These are phyloP conservation scores for Sus cebifrons DNA, from an alignment of 2,797 vertebrate genomes.

Conservation along the genomic window DNA sequence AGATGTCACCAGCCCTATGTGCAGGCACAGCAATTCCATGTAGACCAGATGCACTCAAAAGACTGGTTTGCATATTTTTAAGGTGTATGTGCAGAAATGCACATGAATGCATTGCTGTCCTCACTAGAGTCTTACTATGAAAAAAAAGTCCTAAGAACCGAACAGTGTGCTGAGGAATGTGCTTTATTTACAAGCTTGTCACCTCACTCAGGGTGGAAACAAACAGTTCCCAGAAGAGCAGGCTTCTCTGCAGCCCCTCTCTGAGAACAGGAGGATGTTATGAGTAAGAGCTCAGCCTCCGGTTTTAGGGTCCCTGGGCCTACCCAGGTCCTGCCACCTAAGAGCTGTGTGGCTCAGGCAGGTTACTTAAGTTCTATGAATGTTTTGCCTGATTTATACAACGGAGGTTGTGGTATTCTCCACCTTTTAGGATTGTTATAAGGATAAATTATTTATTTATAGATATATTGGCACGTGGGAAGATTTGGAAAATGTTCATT, in stretches of 20 bases:
- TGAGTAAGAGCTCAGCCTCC: neutral
- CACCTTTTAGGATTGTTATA: neutral
- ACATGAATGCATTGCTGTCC: neutral
- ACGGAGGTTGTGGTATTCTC: neutral
- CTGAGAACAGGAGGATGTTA: neutral
- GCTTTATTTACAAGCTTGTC: neutral
- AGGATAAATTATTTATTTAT: neutral
- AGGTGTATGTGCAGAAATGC: neutral
- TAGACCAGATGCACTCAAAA: neutral
- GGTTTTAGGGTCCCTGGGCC: neutral
- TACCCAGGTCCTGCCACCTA: neutral
- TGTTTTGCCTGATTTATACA: neutral
- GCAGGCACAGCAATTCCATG: neutral
- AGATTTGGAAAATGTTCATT: neutral
- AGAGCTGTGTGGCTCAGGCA: neutral
- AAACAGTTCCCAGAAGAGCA: neutral
- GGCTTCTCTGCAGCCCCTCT: neutral
- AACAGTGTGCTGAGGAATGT: neutral
- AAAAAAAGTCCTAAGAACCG: neutral
- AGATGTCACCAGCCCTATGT: neutral
- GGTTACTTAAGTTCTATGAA: neutral
- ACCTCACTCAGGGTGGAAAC: neutral
- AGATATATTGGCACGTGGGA: neutral
- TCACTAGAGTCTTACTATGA: neutral
- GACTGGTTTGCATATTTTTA: neutral